Evolutionary conservation across 1,140 invertebrate species (phyloP), one percentile per base, ranked within the genome.

Genomic region (Zaprionus tsacasi): DNA sequence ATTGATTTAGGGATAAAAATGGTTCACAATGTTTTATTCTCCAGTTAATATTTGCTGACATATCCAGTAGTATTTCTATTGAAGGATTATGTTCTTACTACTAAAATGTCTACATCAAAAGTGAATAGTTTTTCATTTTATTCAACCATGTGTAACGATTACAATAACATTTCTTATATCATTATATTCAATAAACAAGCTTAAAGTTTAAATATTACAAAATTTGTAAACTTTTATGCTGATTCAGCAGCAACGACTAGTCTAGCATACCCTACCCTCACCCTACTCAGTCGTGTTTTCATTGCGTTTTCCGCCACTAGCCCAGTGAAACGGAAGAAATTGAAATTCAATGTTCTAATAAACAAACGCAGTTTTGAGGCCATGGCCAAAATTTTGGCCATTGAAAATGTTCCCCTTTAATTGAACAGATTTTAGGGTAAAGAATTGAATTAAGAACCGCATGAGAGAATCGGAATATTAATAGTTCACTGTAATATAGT

Each of bases 281-380:
- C 1, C 1, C 27, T 3, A 6, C 27, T 30, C 27, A 1, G 6
- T 30, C 0, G 27, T 30, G 27, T 12, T 73, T 45, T 27, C 11
- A 27, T 54, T 50, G n/a, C 43, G 1, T 59, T 55, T 5, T 36
- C 63, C 11, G 55, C 45, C 25, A 30, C 30, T 52, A 52, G 54
- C 54, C 66, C 38, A 76, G 67, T 76, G 68, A 79, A 72, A 83
- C 55, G 67, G 43, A 71, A 79, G 59, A 83, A 70, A 67, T 72
- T 55, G 64, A 83, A 77, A 61, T 74, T 73, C 63, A 60, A 70
- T 85, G 83, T 73, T 85, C 70, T 21, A 21, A 75, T 81, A 60
- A 58, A 58, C 63, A 52, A 81, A 60, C 48, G 58, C 58, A 64
- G 64, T 74, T 74, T 71, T 55, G 38, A 52, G 76, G 79, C 72